A percentile compares a stretch with the other conserved stretches of the same genome.
Conservation (phyloP, 2,888 invertebrate genomes). For the Tiliacea aurago region DNA sequence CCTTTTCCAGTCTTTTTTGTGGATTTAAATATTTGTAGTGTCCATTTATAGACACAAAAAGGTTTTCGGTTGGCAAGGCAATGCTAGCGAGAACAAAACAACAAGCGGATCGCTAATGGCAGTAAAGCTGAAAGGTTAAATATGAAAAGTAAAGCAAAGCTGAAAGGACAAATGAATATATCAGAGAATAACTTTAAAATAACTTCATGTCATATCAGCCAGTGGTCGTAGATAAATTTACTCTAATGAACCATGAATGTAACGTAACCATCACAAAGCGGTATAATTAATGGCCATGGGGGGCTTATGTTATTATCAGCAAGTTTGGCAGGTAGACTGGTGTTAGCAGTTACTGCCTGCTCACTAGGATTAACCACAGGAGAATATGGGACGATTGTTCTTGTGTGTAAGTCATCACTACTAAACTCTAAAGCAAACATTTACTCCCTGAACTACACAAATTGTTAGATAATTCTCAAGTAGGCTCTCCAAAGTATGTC, state of each 20-base stretch:
- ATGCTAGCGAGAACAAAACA: constrained; percentile 29
- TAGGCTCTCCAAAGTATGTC: too few species aligned
- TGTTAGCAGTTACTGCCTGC: constrained; percentile 6
- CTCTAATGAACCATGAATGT: constrained; percentile 41
- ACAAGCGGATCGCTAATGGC: constrained; percentile 9
- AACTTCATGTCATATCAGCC: constrained; percentile 19
- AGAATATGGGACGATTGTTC: neutral
- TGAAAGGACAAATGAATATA: neutral
- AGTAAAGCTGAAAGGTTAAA: constrained; percentile 20
- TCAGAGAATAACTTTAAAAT: constrained; percentile 9
- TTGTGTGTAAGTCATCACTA: neutral
- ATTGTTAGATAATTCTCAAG: too few species aligned
- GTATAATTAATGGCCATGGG: constrained; percentile 45
- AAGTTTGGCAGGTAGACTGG: constrained; percentile 31
- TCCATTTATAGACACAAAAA: constrained; percentile 49
- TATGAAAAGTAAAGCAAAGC: too few species aligned
- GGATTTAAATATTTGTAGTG: constrained; percentile 58
- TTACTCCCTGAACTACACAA: too few species aligned
- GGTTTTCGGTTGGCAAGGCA: constrained; percentile 43
- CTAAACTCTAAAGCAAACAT: too few species aligned
- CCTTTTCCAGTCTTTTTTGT: constrained; percentile 68
- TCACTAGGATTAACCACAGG: neutral
- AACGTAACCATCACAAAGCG: constrained; percentile 37
- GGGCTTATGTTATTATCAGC: constrained; percentile 42
- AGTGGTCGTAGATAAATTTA: constrained; percentile 26